These are phyloP conservation scores for Muricea muricata DNA, from an alignment of 92 coral and sea anemone species.

Conservation along the genomic window DNA sequence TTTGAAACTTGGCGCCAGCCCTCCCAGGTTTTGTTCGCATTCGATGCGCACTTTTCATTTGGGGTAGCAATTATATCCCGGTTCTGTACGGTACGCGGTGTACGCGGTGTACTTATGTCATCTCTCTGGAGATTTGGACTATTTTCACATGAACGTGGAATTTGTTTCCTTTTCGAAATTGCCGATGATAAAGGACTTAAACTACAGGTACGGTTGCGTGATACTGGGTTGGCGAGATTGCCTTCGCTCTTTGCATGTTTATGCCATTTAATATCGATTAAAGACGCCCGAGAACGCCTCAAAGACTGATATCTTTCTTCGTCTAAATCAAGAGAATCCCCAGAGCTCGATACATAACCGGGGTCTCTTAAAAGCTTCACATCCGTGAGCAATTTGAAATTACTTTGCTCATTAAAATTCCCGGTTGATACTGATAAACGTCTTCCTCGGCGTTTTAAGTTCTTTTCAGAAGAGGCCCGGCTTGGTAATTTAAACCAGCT, in stretches of 20 bases:
- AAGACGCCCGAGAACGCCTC: constrained; percentile 76
- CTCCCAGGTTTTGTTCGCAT: background rate
- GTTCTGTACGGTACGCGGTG: too few species aligned
- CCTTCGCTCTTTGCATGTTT: constrained; percentile 33
- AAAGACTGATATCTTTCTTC: constrained; percentile 73
- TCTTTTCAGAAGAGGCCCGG: constrained; percentile 18
- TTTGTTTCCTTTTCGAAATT: background rate
- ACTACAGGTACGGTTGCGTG: constrained; percentile 1
- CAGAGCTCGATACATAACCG: constrained; percentile 41
- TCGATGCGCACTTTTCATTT: background rate
- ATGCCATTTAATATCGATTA: constrained; percentile 53
- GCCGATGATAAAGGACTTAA: background rate
- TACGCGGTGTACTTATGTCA: background rate
- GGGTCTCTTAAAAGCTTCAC: constrained; percentile 45
- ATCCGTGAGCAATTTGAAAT: constrained; percentile 40
- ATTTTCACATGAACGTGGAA: background rate
- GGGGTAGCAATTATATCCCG: too few species aligned
- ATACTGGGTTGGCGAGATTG: constrained; percentile 28
- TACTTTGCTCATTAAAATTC: constrained; percentile 22
- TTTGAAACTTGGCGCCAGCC: background rate
- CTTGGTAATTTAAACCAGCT: constrained; percentile 25
- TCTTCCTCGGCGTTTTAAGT: background rate
- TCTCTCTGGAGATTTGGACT: background rate
- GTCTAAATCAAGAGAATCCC: constrained; percentile 33
- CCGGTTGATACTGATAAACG: constrained; percentile 39